Base-by-base conservation (phyloP, 53 echinoderm and acorn worm species). In the Stichopus horrens region DNA sequence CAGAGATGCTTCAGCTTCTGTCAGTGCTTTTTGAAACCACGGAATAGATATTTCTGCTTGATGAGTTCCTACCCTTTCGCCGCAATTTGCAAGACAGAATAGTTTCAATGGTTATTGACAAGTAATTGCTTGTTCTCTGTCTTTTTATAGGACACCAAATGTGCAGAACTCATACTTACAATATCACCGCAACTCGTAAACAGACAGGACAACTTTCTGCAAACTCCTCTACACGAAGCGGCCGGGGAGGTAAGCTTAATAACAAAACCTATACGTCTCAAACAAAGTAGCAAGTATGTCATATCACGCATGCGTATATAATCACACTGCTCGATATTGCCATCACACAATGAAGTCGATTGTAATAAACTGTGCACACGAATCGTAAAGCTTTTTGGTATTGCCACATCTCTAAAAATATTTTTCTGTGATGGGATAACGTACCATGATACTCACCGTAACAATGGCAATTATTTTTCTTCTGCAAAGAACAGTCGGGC, bases 171-270 rank as follows among this genome's bases (percentile, higher is more conserved):
- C 8, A 91, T 96, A 21, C 37, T 94, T 5, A 87, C 90, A 55
- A 90, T 87, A 23, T 77, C 91, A 37, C 93, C 93, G 0, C 83
- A 86, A 5, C 88, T 95, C 5, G 58, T 95, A 54, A 83, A 93
- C 10, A 89, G 63, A 7, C 80, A 37, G 37, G 94, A 96, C 76
- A 84, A 85, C n/a, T 94, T 87, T 83, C 82, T 88, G 16, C 95
- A 95, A 57, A 95, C 97, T 0, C 90, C 92, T 9, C 74, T 95
- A 73, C 97, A 96, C 85, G 90, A 93, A 53, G 94, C 88, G 58
- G 97, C 97, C 23, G 97, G 97, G n/a, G 95, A 95, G 92, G 97
- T 96, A 79, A 93, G 93, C 76, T 13, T 7, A n/a, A 23, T 23
- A 5, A 37, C 2, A 37, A 37, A 37, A 37, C 37, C 37, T 37